Evolutionary conservation across 1,140 invertebrate genomes (phyloP).

Genomic region (Chrysoperla carnea): DNA sequence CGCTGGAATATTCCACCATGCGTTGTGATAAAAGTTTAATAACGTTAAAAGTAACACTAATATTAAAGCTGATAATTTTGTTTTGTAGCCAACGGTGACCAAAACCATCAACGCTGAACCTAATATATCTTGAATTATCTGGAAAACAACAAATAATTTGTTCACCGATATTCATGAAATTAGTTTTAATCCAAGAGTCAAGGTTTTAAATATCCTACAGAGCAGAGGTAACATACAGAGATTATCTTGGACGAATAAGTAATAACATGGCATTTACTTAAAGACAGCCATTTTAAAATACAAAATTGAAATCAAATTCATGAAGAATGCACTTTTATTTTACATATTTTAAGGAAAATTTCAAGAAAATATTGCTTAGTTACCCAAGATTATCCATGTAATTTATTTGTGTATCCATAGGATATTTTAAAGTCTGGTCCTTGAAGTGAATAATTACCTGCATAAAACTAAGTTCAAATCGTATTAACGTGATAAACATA

Average conservation of each 20-base stretch:
- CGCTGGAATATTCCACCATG: slow-evolving; percentile 91
- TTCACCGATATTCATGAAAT: background rate
- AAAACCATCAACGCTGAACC: slow-evolving; percentile 90
- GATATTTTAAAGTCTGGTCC: background rate
- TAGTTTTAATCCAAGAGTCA: background rate
- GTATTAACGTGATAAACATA: slow-evolving; percentile 95
- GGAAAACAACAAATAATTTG: slow-evolving; percentile 17
- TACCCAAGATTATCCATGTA: background rate
- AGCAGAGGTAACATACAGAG: too few relatives aligned
- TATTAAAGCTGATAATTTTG: slow-evolving; percentile 90
- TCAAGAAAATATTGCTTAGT: background rate
- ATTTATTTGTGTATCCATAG: background rate
- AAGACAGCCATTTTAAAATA: too few relatives aligned
- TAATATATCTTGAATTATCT: slow-evolving; percentile 78
- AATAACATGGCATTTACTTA: too few relatives aligned
- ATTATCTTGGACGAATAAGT: too few relatives aligned
- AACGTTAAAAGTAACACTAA: slow-evolving; percentile 77
- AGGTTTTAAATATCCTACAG: too few relatives aligned
- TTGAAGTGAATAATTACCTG: slow-evolving; percentile 36
- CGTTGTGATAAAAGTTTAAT: slow-evolving; percentile 94
- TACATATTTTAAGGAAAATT: background rate
- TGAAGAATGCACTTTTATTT: too few relatives aligned
- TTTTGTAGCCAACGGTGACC: slow-evolving; percentile 96
- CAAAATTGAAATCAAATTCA: too few relatives aligned
- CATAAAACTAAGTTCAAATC: slow-evolving; percentile 81